Conservation (phyloP, 1,140 invertebrate species). For the Bombus superbus region DNA sequence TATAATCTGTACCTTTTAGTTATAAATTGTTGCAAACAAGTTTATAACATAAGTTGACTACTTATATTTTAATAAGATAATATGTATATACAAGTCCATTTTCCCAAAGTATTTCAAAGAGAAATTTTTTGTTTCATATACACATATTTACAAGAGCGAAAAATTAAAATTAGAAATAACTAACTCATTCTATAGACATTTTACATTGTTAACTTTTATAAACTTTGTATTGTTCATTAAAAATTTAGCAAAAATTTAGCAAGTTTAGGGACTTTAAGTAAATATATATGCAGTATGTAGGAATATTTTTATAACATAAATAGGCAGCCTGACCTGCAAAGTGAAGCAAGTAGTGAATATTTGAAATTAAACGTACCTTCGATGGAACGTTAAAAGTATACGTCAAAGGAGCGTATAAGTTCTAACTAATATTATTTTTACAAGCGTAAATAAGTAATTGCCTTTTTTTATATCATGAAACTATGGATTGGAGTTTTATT, state of each 20-base stretch:
- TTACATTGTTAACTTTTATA: not conserved
- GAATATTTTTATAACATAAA: slow-evolving; percentile 5
- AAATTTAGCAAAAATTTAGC: not conserved
- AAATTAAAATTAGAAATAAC: not conserved
- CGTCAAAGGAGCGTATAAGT: not conserved
- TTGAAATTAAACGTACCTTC: slow-evolving; percentile 63
- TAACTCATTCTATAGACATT: not conserved
- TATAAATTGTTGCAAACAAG: slow-evolving; percentile 6
- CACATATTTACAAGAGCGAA: not conserved
- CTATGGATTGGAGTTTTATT: slow-evolving; percentile 55
- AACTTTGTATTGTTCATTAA: not conserved
- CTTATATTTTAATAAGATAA: not conserved
- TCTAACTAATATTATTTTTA: not conserved
- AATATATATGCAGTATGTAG: not conserved
- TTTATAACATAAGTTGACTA: not conserved
- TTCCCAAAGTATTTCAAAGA: not conserved
- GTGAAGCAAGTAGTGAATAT: slow-evolving; percentile 34
- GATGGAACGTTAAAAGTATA: slow-evolving; percentile 14
- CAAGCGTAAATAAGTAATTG: not conserved
- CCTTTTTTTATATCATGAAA: slow-evolving; percentile 38
- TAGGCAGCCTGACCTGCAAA: not conserved
- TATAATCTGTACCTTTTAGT: not conserved
- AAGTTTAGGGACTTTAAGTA: not conserved
- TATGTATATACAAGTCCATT: not conserved
- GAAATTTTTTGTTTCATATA: not conserved